phyloP scores from a whole-genome alignment of 2,797 vertebrate genomes.

The Anguilla marmorata region DNA sequence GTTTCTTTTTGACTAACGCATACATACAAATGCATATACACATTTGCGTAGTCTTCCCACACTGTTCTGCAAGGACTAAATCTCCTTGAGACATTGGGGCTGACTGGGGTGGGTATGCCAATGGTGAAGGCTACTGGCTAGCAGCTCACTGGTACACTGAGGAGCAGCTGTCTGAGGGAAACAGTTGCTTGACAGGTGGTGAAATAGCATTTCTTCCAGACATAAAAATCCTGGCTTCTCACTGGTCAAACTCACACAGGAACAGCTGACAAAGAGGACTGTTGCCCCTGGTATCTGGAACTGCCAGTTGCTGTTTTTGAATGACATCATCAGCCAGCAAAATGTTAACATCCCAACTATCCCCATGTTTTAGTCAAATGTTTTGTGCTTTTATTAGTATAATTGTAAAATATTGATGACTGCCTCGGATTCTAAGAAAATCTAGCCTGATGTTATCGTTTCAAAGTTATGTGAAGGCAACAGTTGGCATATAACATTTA shows the following conservation, averaged over 20 bases:
- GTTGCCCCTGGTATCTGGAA: not conserved
- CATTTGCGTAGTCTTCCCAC: not conserved
- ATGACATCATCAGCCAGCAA: not conserved
- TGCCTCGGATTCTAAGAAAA: not conserved
- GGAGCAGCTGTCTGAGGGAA: conserved; percentile 6
- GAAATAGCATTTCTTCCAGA: not conserved
- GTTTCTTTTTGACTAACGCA: not conserved
- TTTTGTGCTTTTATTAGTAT: not conserved
- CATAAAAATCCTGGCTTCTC: not conserved
- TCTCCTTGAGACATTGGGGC: not conserved
- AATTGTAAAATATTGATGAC: not conserved
- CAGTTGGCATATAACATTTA: not conserved
- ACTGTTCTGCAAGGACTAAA: no score
- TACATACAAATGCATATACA: not conserved
- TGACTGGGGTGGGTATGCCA: not conserved
- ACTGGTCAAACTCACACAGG: not conserved
- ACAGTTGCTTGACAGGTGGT: conserved; percentile 21
- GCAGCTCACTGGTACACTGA: not conserved
- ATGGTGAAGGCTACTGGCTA: not conserved
- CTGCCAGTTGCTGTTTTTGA: not conserved
- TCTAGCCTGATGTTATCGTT: not conserved
- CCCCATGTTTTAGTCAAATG: not conserved
- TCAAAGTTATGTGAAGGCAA: not conserved
- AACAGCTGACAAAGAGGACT: not conserved
- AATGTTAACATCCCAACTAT: not conserved